These are phyloP conservation scores for Stenolophus ochropezus DNA, from an alignment of 2,888 invertebrate genomes.

Conservation along the genomic window DNA sequence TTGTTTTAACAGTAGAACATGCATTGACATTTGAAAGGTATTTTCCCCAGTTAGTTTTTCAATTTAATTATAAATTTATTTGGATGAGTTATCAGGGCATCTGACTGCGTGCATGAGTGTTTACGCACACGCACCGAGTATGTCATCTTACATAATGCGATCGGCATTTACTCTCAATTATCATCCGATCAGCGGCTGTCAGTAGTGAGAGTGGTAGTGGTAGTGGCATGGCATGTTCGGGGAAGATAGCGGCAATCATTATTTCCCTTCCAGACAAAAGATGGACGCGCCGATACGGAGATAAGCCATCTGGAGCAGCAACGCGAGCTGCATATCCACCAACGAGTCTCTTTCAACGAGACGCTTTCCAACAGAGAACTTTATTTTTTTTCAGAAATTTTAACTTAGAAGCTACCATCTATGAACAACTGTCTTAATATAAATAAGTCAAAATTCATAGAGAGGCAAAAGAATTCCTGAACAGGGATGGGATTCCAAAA, in stretches of 20 bases:
- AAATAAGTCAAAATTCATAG: no score
- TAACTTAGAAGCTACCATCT: no score
- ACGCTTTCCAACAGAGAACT: not conserved
- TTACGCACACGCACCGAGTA: slow-evolving; percentile 64
- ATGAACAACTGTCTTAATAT: no score
- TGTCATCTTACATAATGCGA: slow-evolving; percentile 65
- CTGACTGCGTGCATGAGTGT: slow-evolving; percentile 26
- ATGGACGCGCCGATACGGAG: slow-evolving; percentile 64
- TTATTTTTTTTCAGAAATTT: no score
- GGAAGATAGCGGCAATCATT: slow-evolving; percentile 62
- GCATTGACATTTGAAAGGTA: no score
- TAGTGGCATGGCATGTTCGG: not conserved
- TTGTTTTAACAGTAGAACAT: no score
- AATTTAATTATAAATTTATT: no score
- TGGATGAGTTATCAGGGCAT: not conserved
- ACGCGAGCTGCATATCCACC: slow-evolving; percentile 55
- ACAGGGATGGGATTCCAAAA: no score
- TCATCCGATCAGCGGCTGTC: slow-evolving; percentile 47
- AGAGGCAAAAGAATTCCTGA: no score
- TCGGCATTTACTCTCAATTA: slow-evolving; percentile 65
- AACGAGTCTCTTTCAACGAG: not conserved
- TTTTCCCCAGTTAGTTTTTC: no score
- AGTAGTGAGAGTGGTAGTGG: slow-evolving; percentile 59
- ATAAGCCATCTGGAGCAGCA: slow-evolving; percentile 53
- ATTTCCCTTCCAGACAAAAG: slow-evolving; percentile 64